Evolutionary conservation across 1,140 invertebrate genomes (phyloP), one percentile per base, ranked within the genome.

Genomic region (Phymastichus coffea): DNA sequence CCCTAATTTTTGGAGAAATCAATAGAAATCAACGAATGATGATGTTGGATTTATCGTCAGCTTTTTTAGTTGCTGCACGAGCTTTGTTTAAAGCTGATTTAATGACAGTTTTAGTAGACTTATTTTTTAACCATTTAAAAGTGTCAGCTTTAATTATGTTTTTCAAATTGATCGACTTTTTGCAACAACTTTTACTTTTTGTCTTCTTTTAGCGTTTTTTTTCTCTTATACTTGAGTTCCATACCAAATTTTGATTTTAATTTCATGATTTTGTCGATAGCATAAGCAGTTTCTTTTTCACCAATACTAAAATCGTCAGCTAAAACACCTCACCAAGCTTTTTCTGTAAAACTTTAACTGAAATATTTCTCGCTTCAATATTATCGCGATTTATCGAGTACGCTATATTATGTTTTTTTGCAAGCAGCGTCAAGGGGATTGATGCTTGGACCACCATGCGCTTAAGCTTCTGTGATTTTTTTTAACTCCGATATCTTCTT

Each of bases 271-370:
- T 66, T 70, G 3, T 72, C 66, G 1, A 76, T 65, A 6, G 60
- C 37, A 44, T 57, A 73, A 9, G 73, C 71, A 26, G 71, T 64
- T 20, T 55, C 41, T 70, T 70, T 74, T 68, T 76, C 74, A 15
- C 63, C 59, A 7, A 75, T 43, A 58, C 23, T 77, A 30, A 78
- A 80, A 57, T 62, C 49, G 61, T 79, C 69, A 66, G 79, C 65
- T 23, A 63, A 58, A 15, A 49, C 22, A 51, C 76, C 55, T 67
- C 77, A 53, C 12, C 65, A 63, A 37, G 69, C 70, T 41, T 66
- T 66, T 57, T 76, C 53, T 0, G 65, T 63, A 65, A 81, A 81
- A 15, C 70, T 69, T 40, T 52, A 52, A 28, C 65, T 40, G 37
- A 40, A 14, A n/a, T n/a, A n/a, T n/a, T n/a, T n/a, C n/a, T n/a